Evolutionary conservation across 2,888 invertebrate species (phyloP).

Genomic region (Opisthograptis luteolata): DNA sequence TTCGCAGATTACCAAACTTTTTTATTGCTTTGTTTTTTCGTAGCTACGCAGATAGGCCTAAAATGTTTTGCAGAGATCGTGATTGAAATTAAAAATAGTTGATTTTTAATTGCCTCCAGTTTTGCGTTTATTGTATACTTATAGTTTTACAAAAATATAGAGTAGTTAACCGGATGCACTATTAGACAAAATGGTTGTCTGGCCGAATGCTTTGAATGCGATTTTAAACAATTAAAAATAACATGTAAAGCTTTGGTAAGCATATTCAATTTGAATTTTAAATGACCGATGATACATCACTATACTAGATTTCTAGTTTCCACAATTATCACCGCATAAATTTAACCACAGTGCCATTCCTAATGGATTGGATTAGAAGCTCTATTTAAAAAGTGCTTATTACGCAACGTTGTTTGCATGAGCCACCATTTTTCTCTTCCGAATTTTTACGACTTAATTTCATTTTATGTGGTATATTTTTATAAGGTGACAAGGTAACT

Average conservation of each 20-base stretch:
- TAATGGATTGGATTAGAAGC: conserved; percentile 30
- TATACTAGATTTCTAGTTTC: not conserved
- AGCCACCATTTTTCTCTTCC: conserved; percentile 16
- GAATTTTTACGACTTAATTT: conserved; percentile 26
- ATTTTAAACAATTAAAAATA: too few species aligned
- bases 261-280: too few species aligned
- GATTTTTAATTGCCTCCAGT: conserved; percentile 27
- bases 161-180: not conserved
- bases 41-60: conserved; percentile 33
- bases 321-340: conserved; percentile 1
- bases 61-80: conserved; percentile 36
- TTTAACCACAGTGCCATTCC: conserved; percentile 23
- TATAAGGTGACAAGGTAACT: conserved; percentile 17
- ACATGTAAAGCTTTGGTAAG: too few species aligned
- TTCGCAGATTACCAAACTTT: conserved; percentile 40
- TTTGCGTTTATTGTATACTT: conserved; percentile 16
- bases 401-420: conserved; percentile 25
- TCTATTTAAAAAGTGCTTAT: conserved; percentile 14
- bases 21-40: conserved; percentile 45
- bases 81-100: conserved; percentile 41
- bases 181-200: too few species aligned
- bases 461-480: conserved; percentile 26
- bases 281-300: too few species aligned
- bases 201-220: too few species aligned
- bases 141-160: conserved; percentile 3